Conservation (phyloP, 2,888 invertebrate genomes). For the Noctua janthe region DNA sequence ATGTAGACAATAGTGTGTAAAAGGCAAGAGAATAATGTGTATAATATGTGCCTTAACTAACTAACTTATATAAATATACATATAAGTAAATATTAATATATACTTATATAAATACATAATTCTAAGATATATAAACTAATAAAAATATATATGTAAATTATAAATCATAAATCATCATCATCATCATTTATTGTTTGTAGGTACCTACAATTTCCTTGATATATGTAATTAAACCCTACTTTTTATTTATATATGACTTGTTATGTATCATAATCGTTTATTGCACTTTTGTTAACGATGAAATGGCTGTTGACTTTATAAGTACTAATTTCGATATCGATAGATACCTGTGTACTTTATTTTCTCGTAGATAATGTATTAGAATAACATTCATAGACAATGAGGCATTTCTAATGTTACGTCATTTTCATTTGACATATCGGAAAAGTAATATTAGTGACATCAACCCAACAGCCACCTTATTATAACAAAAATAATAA, state of each 20-base stretch:
- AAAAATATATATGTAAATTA: too few relatives aligned
- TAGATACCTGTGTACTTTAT: neutral
- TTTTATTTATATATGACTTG: neutral
- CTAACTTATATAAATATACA: too few relatives aligned
- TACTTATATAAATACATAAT: too few relatives aligned
- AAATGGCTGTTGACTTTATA: conserved; percentile 13
- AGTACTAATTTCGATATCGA: neutral
- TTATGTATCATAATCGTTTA: conserved; percentile 16
- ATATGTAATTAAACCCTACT: neutral
- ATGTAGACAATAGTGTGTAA: too few relatives aligned
- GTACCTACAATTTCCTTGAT: neutral
- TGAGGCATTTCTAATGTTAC: neutral
- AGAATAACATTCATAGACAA: neutral
- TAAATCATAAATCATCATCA: too few relatives aligned
- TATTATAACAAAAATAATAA: neutral
- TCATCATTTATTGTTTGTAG: neutral
- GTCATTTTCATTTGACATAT: neutral
- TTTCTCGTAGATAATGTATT: too few relatives aligned
- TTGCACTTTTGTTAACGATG: conserved; percentile 1
- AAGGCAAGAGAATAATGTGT: too few relatives aligned
- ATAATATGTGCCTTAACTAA: too few relatives aligned
- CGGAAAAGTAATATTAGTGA: neutral
- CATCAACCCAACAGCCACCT: neutral
- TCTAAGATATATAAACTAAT: too few relatives aligned
- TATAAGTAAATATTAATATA: too few relatives aligned